Conservation (phyloP, 2,888 invertebrate genomes). For the Tholera decimalis region DNA sequence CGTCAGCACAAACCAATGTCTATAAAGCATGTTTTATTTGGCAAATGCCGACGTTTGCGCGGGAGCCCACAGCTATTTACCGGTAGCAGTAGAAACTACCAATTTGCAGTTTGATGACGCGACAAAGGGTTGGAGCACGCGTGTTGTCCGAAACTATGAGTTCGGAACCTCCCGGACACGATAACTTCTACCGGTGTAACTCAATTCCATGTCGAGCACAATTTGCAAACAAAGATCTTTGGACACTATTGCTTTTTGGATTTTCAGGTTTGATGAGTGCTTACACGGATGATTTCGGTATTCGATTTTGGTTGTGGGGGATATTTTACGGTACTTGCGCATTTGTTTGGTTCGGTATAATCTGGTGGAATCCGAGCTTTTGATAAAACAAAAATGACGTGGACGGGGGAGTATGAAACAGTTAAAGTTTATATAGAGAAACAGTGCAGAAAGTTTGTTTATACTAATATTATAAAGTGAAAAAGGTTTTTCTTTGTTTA, state of each 20-base stretch:
- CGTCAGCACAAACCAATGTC: slow-evolving; percentile 34
- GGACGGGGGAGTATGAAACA: too few species aligned
- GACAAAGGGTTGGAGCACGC: slow-evolving; percentile 80
- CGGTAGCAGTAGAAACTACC: slow-evolving; percentile 75
- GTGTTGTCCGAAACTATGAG: slow-evolving; percentile 60
- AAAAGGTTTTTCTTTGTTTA: too few species aligned
- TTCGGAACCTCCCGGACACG: slow-evolving; percentile 53
- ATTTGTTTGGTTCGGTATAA: not conserved
- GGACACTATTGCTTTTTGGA: slow-evolving; percentile 59
- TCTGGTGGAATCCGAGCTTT: not conserved
- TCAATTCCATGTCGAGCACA: slow-evolving; percentile 76
- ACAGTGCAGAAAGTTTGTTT: too few species aligned
- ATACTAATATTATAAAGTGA: too few species aligned
- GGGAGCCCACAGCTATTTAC: slow-evolving; percentile 61
- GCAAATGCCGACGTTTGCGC: slow-evolving; percentile 42
- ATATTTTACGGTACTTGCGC: not conserved
- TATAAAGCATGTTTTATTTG: slow-evolving; percentile 54
- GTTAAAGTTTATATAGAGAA: too few species aligned
- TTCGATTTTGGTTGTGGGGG: slow-evolving; percentile 9
- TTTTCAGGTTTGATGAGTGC: slow-evolving; percentile 30
- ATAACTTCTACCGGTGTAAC: slow-evolving; percentile 72
- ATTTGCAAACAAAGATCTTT: slow-evolving; percentile 76
- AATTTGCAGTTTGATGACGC: slow-evolving; percentile 87
- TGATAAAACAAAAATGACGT: too few species aligned
- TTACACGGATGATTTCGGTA: slow-evolving; percentile 3